Evolutionary conservation across 2,888 invertebrate genomes (phyloP).

Genomic region (Oscheius myriophilus): DNA sequence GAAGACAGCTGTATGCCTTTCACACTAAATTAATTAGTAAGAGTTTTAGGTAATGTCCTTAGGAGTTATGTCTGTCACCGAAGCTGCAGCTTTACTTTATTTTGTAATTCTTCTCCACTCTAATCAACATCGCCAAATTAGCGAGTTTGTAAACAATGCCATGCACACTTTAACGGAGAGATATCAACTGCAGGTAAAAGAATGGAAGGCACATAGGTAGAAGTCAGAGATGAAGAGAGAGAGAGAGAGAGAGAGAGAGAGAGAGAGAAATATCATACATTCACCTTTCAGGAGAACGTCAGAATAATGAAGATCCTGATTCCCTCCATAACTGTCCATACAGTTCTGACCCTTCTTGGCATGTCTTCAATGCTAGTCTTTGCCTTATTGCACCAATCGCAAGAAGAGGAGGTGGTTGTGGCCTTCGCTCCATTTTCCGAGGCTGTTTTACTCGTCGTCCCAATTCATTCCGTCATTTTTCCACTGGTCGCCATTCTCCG

Average conservation of each 20-base stretch:
- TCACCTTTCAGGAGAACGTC: slow-evolving; percentile 56
- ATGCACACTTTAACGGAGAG: slow-evolving; percentile 53
- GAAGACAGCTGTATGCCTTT: slow-evolving; percentile 52
- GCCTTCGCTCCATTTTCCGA: slow-evolving; percentile 50
- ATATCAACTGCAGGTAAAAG: slow-evolving; percentile 47
- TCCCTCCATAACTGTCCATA: slow-evolving; percentile 53
- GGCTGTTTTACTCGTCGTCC: slow-evolving; percentile 52
- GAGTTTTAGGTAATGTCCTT: slow-evolving; percentile 35
- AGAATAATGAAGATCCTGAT: slow-evolving; percentile 53
- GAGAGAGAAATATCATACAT: too few relatives aligned
- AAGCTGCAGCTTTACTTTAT: slow-evolving; percentile 42
- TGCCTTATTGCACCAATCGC: slow-evolving; percentile 41
- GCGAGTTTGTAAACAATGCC: slow-evolving; percentile 56
- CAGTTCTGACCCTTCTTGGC: slow-evolving; percentile 44
- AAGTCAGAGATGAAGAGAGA: too few relatives aligned
- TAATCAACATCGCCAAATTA: slow-evolving; percentile 45
- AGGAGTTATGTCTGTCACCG: slow-evolving; percentile 47
- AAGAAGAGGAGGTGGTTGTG: slow-evolving; percentile 36
- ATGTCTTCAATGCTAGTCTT: slow-evolving; percentile 46
- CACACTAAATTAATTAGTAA: too few relatives aligned
- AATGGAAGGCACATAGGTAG: too few relatives aligned
- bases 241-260: too few relatives aligned
- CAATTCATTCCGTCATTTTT: slow-evolving; percentile 49
- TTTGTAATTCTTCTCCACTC: slow-evolving; percentile 45
- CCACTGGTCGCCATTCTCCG: slow-evolving; percentile 47